Evolutionary conservation across 2,888 invertebrate genomes (phyloP), one percentile per base, ranked within the genome.

Genomic region (Aphrophora alni): DNA sequence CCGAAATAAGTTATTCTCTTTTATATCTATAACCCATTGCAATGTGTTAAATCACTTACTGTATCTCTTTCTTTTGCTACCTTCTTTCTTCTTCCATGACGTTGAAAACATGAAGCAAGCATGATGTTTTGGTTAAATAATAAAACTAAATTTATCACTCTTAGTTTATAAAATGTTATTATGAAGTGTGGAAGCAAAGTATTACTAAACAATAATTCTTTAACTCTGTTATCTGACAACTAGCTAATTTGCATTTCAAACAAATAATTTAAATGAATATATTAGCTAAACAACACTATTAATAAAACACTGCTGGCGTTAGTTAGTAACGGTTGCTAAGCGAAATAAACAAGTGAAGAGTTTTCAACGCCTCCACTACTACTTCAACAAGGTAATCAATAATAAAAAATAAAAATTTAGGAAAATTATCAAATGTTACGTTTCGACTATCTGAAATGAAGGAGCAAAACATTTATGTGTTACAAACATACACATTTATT

Each of bases 291-390:
- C 59, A 21, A 59, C 59, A n/a, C 21, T 59, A 59, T 59, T 59
- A 59, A 5, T 33, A 33, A 33, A 21, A 59, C 59, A 59, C 59
- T 59, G 3, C 21, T 21, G 59, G 59, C 21, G 59, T 59, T 59
- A 59, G 59, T 59, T 59, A 59, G 59, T 59, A 59, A 59, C 59
- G 59, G 59, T 59, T 59, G 59, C 59, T 59, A 59, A 2, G 59
- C 21, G 59, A 21, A 21, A 21, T 59, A 59, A 59, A 59, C 59
- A 59, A 59, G 59, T 59, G 59, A 1, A 21, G 14, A 7, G 59
- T 59, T 21, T 59, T 59, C 59, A 59, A 59, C 59, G 21, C 59
- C 59, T 59, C 59, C 5, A 21, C 59, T 44, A 44, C 44, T 44
- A 44, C 44, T 44, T 44, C 59, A 21, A 7, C 21, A 14, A 21